Evolutionary conservation across 2,113 vertebrate species (phyloP), one percentile per base, ranked within the genome.

Genomic region (Tamias sibiricus): DNA sequence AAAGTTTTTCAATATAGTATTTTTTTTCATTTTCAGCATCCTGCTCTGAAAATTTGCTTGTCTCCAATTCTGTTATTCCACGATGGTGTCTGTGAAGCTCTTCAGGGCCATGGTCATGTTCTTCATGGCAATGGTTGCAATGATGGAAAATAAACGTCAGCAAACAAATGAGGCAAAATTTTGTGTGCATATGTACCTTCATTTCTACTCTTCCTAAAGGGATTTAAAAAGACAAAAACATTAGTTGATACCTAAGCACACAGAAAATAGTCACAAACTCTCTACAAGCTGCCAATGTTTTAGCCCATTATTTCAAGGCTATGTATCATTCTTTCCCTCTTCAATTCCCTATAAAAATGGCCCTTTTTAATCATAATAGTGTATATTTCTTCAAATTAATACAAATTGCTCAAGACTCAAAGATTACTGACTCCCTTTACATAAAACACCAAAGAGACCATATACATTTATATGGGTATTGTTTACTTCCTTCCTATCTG

Each of bases 141-240:
- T 99, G 99, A 98, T 99, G 99, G 98, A 99, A 99, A 96, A 99
- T 96, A 98, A 99, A 99, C 79, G 99, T 99, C 98, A 99, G 98
- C 98, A 99, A 99, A 98, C 99, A 99, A 98, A 99, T 99, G 98
- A 99, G 99, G 98, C 99, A 99, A 98, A 99, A 99, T 98, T 99
- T 99, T 94, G 99, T 99, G 98, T 99, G 99, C 97, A 99, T 98
- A 96, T 99, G 99, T 98, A 99, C 99, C 98, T 99, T 99, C 99
- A 99, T 99, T 98, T 98, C 99, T 97, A 97, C 94, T 98, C 97
- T 98, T 96, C 98, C 98, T 98, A 75, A 37, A 93, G 87, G 40
- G 69, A 80, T 76, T 49, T 69, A 90, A 90, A 95, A 28, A 88
- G 68, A 97, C 52, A 75, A 24, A 86, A 52, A 4, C 37, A 59